phyloP scores from a whole-genome alignment of 2,797 vertebrate genomes.

The Molossus alvarezi region DNA sequence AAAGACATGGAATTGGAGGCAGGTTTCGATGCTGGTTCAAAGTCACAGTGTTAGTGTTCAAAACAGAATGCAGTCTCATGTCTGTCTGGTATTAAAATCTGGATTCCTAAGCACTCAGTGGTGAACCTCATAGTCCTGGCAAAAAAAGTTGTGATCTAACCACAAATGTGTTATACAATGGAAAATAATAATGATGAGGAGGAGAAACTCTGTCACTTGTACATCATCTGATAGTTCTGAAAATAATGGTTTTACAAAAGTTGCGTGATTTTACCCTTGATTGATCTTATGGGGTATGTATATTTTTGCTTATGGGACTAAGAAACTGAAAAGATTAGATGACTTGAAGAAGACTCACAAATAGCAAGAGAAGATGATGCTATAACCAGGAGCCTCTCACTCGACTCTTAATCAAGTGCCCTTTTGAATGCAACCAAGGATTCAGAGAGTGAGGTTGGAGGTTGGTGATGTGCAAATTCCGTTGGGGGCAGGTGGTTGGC shows the following conservation, averaged over 20 bases:
- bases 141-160: background rate
- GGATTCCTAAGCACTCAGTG: background rate
- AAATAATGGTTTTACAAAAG: constrained; percentile 30
- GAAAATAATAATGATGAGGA: background rate
- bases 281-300: background rate
- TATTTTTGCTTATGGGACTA: background rate
- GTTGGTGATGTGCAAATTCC: background rate
- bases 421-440: background rate
- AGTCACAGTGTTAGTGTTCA: background rate
- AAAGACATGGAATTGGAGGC: background rate
- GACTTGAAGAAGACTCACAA: background rate
- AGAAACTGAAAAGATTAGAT: background rate
- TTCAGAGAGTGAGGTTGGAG: background rate
- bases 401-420: background rate
- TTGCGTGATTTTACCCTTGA: background rate
- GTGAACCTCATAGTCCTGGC: background rate
- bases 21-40: background rate
- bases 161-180: background rate
- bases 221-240: background rate
- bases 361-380: background rate
- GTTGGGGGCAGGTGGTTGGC: fast-evolving
- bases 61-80: background rate
- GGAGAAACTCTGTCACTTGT: constrained; percentile 35
- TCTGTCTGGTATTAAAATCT: background rate
- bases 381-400: fast-evolving